Evolutionary conservation across 1,140 invertebrate genomes (phyloP), one percentile per base, ranked within the genome.

Genomic region (Nasonia longicornis): DNA sequence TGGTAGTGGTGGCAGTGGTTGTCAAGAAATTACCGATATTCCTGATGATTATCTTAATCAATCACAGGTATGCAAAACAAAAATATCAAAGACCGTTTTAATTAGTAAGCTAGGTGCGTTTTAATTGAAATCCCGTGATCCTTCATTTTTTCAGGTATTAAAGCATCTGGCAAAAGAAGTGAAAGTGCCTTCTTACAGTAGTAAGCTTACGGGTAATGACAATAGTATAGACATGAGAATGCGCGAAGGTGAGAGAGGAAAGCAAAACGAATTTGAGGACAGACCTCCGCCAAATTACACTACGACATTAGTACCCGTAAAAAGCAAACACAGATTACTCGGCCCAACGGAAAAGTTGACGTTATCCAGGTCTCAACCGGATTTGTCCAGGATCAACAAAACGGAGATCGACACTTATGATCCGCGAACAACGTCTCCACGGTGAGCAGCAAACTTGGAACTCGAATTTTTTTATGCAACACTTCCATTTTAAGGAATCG

Each of bases 111-210:
- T 67, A 20, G 12, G 2, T 12, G 16, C 10, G 26, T 67, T 26
- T 67, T 29, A 31, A 67, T 29, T 67, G 26, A 14, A 67, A 12
- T 66, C 2, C 11, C 3, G 12, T 20, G 16, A 22, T 66, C 83
- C 22, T 67, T 67, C 12, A n/a, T 31, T 67, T 10, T 79, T 78
- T 82, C 26, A 95, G 87, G 95, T 97, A n/a, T 88, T 97, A 83
- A 97, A 97, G 90, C 96, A 97, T 90, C 91, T 97, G 76, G 95
- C 95, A 2, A 96, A 96, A 89, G 95, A 96, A 89, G 95, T 96
- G 10, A 95, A 94, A 87, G 92, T 92, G 52, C 92, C 91, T 74
- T 89, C 92, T 1, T 92, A 88, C 26, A 84, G 84, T 72, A 84
- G 84, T 72, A 89, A 91, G 82, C 81, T 88, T 29, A 81, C 84